Evolutionary conservation across 1,140 invertebrate genomes (phyloP), one percentile per base, ranked within the genome.

Genomic region (Ephestia elutella): DNA sequence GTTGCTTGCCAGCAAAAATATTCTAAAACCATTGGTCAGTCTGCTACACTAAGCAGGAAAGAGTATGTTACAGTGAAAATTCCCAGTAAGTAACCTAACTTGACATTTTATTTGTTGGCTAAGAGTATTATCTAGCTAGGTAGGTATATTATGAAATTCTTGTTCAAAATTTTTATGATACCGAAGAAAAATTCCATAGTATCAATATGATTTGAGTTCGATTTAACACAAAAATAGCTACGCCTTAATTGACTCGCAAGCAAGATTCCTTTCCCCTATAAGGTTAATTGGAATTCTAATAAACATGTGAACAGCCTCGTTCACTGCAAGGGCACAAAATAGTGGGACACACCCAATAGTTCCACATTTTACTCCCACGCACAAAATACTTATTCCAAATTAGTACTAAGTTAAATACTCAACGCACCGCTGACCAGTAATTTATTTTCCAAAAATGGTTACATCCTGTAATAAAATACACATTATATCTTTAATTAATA

Each of bases 381-480:
- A 17, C 38, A 44, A 10, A 44, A 44, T 44, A 44, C 38, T 44
- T 44, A 44, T 35, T 35, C 38, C 38, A 44, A 44, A 44, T 44
- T 0, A 44, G 2, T 35, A 13, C 32, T 35, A 11, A 35, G 38
- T n/a, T 15, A 15, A 32, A 11, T 32, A 10, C 11, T 11, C 30
- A 32, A 32, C 11, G n/a, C 5, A 0, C n/a, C 15, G 38, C 2
- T 2, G 15, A 15, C 38, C n/a, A 44, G 38, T 44, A 5, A 44
- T 44, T 25, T 44, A 44, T n/a, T 1, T 44, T 44, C 38, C 38
- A 44, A 44, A 44, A 1, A 44, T 15, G 15, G 38, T 15, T 2
- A 13, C 32, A 10, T 13, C 32, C 9, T 35, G 32, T 13, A 11
- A 35, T 35, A 11, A 35, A 4, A 35, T 25, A 25, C 21, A 25